phyloP scores from a whole-genome alignment of 2,113 vertebrate species.

The Lycaon pictus region DNA sequence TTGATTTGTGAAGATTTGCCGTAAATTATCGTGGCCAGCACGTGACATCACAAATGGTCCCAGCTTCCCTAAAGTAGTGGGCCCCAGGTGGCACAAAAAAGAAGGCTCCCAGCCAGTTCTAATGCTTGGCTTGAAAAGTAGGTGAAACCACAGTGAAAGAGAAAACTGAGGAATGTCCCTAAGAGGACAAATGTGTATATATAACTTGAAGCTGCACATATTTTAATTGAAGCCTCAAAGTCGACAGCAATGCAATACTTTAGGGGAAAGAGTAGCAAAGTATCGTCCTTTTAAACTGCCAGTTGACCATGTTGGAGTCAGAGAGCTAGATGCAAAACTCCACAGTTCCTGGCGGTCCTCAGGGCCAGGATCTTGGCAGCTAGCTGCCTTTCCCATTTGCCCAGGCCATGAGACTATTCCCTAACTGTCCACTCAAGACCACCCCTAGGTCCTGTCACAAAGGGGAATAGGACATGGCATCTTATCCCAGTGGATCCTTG shows the following conservation, averaged over 20 bases:
- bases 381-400: neutral
- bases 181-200: neutral
- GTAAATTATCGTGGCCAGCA: conserved; percentile 83
- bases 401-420: neutral
- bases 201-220: neutral
- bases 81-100: neutral
- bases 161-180: neutral
- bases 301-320: neutral
- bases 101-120: neutral
- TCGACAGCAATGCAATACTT: neutral
- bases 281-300: neutral
- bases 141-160: neutral
- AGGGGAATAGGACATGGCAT: too few relatives aligned
- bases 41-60: conserved; percentile 80
- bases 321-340: neutral
- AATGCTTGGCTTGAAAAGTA: neutral
- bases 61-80: conserved; percentile 79
- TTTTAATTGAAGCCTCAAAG: conserved; percentile 10
- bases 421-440: neutral
- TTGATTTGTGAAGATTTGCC: conserved; percentile 88
- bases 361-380: neutral
- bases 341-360: too few relatives aligned
- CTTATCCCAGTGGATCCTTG: neutral
- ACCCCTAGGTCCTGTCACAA: neutral
- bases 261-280: neutral